Evolutionary conservation across 2,113 vertebrate species (phyloP).

Genomic region (Rhagologus leucostigma): DNA sequence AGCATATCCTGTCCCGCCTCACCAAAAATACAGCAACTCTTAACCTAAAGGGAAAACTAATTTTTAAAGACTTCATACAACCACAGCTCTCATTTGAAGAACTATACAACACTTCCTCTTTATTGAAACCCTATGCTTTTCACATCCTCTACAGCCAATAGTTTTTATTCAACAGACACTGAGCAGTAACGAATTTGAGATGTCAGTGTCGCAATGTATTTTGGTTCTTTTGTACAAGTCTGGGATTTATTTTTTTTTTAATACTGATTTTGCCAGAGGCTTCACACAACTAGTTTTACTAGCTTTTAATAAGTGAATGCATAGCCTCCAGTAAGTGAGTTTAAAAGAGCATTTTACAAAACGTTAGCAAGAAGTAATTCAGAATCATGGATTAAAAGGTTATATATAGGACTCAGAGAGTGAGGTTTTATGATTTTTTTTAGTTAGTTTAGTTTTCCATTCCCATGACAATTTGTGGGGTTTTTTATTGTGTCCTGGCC

Average conservation of each 20-base stretch:
- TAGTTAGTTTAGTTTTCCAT: neutral
- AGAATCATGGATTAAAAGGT: neutral
- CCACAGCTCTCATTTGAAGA: neutral
- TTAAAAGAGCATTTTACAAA: neutral
- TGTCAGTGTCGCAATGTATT: neutral
- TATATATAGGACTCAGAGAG: neutral
- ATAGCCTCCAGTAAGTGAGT: neutral
- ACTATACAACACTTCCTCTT: neutral
- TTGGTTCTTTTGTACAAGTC: neutral
- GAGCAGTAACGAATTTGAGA: neutral
- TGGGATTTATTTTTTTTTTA: neutral
- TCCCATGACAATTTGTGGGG: neutral
- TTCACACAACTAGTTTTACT: neutral
- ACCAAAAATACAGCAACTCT: neutral
- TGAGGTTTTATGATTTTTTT: rapidly evolving
- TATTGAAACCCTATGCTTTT: neutral
- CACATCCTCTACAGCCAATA: neutral
- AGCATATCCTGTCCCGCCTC: neutral
- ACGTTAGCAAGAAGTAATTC: neutral
- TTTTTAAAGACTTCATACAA: neutral
- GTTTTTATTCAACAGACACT: neutral
- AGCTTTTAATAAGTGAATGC: neutral
- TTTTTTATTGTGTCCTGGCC: neutral
- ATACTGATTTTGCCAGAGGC: neutral
- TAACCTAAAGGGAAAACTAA: neutral